A percentile compares a stretch with the other conserved stretches of the same genome.
Conservation (phyloP, 2,113 vertebrate species). For the Channa maculata region DNA sequence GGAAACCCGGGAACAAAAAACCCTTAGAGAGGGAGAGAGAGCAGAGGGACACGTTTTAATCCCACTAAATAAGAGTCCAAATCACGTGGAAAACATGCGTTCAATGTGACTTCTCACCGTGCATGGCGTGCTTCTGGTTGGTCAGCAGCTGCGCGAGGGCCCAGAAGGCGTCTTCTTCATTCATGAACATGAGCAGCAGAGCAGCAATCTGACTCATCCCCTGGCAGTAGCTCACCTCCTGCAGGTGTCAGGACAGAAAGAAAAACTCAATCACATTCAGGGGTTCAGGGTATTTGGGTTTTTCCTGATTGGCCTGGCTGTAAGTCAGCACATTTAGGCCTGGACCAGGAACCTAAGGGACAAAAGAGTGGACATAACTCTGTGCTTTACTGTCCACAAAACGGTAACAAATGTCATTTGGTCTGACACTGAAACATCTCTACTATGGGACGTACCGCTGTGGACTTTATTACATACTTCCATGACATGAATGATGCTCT, state of each 20-base stretch:
- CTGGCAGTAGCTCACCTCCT: conserved; percentile 95
- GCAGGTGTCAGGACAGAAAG: conserved; percentile 34
- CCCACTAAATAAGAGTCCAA: not conserved
- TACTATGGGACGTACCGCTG: too few species aligned
- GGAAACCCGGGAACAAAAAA: conserved; percentile 93
- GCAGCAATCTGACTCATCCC: conserved; percentile 92
- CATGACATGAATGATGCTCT: too few species aligned
- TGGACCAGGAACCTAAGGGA: too few species aligned
- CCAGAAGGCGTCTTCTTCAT: conserved; percentile 92
- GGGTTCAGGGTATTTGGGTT: too few species aligned
- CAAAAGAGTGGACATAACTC: too few species aligned
- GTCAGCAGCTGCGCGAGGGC: conserved; percentile 89
- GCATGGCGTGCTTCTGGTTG: conserved; percentile 87
- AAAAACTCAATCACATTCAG: not conserved
- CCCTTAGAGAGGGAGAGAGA: conserved; percentile 64
- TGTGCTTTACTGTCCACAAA: too few species aligned
- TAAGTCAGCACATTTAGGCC: too few species aligned
- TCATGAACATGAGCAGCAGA: conserved; percentile 90
- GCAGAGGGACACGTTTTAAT: not conserved
- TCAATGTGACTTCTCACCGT: conserved; percentile 79
- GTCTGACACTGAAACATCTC: too few species aligned
- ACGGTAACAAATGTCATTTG: too few species aligned
- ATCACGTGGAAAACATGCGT: not conserved
- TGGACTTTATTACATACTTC: too few species aligned
- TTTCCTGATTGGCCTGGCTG: too few species aligned